Conservation (phyloP, 2,113 vertebrate genomes). For the Oenanthe oenanthe region DNA sequence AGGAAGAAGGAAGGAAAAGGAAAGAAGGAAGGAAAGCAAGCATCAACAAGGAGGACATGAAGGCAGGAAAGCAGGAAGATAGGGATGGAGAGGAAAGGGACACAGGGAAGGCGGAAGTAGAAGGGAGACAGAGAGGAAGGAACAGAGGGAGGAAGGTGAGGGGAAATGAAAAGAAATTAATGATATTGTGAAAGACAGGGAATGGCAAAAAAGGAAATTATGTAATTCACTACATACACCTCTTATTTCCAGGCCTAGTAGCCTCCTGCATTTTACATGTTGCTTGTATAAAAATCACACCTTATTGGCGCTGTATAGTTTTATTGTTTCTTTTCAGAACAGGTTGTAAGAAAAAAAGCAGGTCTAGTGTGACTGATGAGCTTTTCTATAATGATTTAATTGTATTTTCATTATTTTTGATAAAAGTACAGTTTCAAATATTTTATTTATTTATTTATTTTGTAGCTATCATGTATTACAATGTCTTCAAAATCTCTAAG, state of each 20-base stretch:
- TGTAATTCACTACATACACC: not conserved
- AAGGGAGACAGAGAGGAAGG: fast-evolving
- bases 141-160: not conserved
- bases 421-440: no score
- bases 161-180: not conserved
- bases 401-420: not conserved
- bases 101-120: not conserved
- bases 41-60: not conserved
- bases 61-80: not conserved
- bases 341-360: no score
- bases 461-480: not conserved
- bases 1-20: not conserved
- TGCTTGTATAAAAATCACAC: not conserved
- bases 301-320: not conserved
- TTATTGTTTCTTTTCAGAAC: no score
- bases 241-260: not conserved
- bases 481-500: not conserved
- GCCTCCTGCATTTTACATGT: not conserved
- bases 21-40: not conserved
- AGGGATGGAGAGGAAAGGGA: not conserved
- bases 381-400: not conserved
- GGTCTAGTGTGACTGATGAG: not conserved
- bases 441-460: no score
- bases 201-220: not conserved
- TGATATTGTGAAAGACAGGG: not conserved